These are phyloP conservation scores for Falco peregrinus DNA, from an alignment of 2,797 vertebrate genomes.

Conservation along the genomic window DNA sequence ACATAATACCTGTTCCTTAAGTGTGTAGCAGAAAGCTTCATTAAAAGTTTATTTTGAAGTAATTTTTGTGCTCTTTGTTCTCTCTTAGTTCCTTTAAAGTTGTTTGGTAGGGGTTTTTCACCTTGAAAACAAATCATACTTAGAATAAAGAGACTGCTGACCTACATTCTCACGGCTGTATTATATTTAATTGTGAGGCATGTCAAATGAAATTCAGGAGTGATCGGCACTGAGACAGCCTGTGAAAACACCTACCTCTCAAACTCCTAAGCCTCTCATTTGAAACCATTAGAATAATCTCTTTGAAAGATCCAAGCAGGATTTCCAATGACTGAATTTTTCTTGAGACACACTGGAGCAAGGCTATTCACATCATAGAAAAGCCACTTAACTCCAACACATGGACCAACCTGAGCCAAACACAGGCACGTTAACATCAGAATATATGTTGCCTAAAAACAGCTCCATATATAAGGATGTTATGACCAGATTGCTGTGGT, in stretches of 20 bases:
- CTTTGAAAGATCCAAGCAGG: constrained; percentile 16
- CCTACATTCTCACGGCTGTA: constrained; percentile 41
- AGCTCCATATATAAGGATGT: background rate
- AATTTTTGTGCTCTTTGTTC: constrained; percentile 46
- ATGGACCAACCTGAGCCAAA: background rate
- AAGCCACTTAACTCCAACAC: background rate
- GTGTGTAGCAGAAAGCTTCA: background rate
- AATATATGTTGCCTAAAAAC: background rate
- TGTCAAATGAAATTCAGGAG: background rate
- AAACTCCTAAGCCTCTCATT: background rate
- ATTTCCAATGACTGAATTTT: background rate
- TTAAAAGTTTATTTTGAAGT: constrained; percentile 36
- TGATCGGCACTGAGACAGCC: background rate
- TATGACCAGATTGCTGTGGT: background rate
- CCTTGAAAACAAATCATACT: constrained; percentile 31
- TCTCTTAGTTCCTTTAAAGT: constrained; percentile 34
- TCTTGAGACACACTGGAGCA: background rate
- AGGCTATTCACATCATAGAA: background rate
- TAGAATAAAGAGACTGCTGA: constrained; percentile 6
- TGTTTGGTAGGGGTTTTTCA: background rate
- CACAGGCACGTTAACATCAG: background rate
- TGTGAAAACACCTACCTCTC: background rate
- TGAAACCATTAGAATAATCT: background rate
- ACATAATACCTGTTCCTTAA: background rate
- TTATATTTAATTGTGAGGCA: constrained; percentile 10